Evolutionary conservation across 2,113 vertebrate genomes (phyloP), one percentile per base, ranked within the genome.

Genomic region (Proterorhinus semilunaris): DNA sequence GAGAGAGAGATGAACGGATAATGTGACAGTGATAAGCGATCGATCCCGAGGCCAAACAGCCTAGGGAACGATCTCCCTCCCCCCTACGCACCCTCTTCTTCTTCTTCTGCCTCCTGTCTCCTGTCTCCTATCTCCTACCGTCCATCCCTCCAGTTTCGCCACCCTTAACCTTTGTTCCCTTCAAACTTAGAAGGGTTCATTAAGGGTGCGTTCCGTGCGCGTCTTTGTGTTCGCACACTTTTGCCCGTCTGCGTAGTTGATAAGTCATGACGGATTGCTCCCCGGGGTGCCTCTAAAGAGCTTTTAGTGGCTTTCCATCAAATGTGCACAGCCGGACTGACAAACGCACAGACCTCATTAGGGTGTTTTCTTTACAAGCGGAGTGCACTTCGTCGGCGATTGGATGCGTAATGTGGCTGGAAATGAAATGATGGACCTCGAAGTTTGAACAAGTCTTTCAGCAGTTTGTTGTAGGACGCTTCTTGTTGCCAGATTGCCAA

Each of bases 21-120:
- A 87, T 80, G 87, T 90, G 89, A 90, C 87, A 85, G 89, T 88
- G 88, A 91, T 91, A 89, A 90, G 89, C 83, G 74, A 91, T 91
- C 88, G 86, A 91, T 87, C 89, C 85, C 85, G 74, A 87, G 88
- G 87, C 89, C 87, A 86, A 85, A 87, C 79, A 80, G 83, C 76
- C 75, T 58, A 46, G 69, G 72, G 78, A 52, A 68, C 69, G 76
- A 84, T 74, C 71, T 83, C 15, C 75, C 47, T 45, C 7, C 52
- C 16, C 27, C 13, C 52, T 36, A 36, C 54, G n/a, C 27, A 17
- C 44, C 12, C 1, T 47, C 21, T 48, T 36, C 13, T 42, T 17
- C 6, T 49, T 21, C 45, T 53, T 15, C 54, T 58, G 42, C 0
- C 55, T 10, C 46, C 12, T 1, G 10, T 50, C 21, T 8, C 46